phyloP scores from a whole-genome alignment of 2,797 vertebrate species.

The Anguilla pacifica region DNA sequence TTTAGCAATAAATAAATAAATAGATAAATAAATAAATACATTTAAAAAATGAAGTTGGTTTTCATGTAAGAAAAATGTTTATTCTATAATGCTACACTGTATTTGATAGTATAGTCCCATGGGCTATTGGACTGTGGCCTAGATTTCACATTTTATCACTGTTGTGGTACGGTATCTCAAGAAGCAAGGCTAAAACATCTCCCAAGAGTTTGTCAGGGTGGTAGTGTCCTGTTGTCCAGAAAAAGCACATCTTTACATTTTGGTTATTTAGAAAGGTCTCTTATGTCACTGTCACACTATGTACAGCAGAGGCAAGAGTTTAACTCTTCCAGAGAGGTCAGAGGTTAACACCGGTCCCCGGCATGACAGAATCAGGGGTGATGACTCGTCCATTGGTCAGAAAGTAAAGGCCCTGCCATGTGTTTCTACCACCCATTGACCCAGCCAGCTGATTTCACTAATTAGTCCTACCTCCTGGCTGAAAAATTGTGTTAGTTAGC shows the following conservation, averaged over 20 bases:
- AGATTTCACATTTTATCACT: background rate
- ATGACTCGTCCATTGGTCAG: background rate
- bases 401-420: no score
- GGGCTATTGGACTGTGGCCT: background rate
- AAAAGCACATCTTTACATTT: background rate
- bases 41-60: no score
- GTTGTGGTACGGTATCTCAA: background rate
- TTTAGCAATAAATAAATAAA: no score
- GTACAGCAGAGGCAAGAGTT: background rate
- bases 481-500: no score
- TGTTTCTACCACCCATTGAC: no score
- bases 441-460: no score
- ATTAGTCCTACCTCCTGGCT: no score
- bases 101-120: background rate
- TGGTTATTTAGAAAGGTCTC: background rate
- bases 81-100: background rate
- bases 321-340: slow-evolving; percentile 10
- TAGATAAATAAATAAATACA: no score
- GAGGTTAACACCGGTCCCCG: background rate
- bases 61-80: background rate
- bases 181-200: background rate
- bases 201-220: background rate
- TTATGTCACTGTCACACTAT: background rate
- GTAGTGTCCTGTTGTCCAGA: background rate
- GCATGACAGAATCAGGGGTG: background rate